These are phyloP conservation scores for Argopecten irradians DNA, from an alignment of 1,140 invertebrate species.

Conservation along the genomic window DNA sequence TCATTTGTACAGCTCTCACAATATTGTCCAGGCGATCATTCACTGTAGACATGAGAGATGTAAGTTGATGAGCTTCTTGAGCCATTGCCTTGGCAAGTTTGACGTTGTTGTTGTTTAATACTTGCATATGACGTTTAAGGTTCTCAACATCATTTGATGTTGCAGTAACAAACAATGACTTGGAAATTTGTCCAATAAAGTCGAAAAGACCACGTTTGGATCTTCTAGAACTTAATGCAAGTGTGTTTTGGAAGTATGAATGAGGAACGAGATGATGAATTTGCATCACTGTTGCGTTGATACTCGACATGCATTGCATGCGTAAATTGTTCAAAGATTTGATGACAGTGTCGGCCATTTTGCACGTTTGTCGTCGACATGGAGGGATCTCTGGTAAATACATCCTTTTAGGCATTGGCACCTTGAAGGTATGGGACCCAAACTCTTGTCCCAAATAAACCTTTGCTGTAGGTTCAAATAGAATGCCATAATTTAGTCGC, in stretches of 20 bases:
- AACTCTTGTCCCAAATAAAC: constrained; percentile 9
- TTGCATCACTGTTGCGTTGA: constrained; percentile 18
- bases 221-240: neutral
- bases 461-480: neutral
- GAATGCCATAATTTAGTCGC: constrained; percentile 10
- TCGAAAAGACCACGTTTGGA: neutral
- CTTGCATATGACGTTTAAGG: constrained; percentile 29
- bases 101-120: neutral
- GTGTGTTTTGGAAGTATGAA: neutral
- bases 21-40: neutral
- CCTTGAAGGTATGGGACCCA: constrained; percentile 31
- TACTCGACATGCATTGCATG: neutral
- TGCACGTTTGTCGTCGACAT: neutral
- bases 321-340: neutral
- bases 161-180: constrained; percentile 43
- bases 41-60: constrained; percentile 18
- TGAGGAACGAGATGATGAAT: neutral
- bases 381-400: neutral
- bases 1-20: neutral
- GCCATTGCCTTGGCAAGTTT: constrained; percentile 24
- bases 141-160: constrained; percentile 37
- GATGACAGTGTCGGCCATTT: neutral
- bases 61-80: neutral
- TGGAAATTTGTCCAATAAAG: constrained; percentile 32
- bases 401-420: neutral